phyloP scores from a whole-genome alignment of 2,113 vertebrate genomes.

The Typhlomys cinereus region DNA sequence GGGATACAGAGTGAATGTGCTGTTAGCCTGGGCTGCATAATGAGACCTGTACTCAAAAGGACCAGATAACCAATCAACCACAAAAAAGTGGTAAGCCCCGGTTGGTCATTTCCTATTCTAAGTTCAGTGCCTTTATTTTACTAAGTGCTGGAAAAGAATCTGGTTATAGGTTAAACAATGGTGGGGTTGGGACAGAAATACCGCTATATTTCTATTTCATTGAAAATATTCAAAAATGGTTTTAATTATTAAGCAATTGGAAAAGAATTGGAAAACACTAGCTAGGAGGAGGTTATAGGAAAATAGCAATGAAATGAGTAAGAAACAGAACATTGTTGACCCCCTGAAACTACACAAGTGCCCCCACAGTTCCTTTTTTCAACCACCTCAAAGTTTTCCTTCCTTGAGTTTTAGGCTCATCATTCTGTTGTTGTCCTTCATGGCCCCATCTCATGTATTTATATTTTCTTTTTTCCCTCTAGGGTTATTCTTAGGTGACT shows the following conservation, averaged over 20 bases:
- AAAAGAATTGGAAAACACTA: not conserved
- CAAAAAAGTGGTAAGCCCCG: not conserved
- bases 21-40: not conserved
- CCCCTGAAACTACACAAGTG: not conserved
- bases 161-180: not conserved
- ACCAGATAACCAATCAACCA: not conserved
- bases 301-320: not conserved
- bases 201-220: not conserved
- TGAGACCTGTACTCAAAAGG: not conserved
- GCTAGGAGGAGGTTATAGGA: not conserved
- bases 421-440: constrained; percentile 17
- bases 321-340: not conserved
- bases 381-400: not conserved
- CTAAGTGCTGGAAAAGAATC: not conserved
- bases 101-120: not conserved
- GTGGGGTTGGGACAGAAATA: not conserved
- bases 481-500: not conserved
- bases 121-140: not conserved
- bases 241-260: constrained; percentile 22
- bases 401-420: not conserved
- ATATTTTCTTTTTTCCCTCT: not conserved
- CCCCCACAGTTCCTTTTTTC: not conserved
- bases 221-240: not conserved
- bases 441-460: not conserved
- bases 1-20: not conserved